Conservation (phyloP, 2,797 vertebrate species). For the Oreochromis grahami region DNA sequence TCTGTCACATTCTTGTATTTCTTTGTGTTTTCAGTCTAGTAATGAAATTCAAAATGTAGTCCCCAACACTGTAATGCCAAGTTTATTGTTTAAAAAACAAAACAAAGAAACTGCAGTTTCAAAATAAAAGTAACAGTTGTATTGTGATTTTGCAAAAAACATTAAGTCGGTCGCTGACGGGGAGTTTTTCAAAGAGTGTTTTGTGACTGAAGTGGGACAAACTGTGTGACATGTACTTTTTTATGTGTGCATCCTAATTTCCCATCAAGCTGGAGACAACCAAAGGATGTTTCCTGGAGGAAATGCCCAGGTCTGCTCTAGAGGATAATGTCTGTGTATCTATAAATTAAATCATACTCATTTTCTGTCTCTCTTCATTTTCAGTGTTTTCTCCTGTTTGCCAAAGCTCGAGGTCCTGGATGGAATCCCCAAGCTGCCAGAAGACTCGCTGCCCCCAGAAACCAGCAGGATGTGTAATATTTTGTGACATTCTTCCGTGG, state of each 20-base stretch:
- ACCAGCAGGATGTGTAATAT: slow-evolving; percentile 82
- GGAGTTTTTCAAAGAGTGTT: not conserved
- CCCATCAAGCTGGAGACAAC: not conserved
- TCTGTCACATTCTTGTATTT: not conserved
- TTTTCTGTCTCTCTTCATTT: not conserved
- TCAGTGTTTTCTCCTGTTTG: slow-evolving; percentile 91
- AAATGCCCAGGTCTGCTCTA: not conserved
- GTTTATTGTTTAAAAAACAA: not conserved
- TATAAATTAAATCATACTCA: not conserved
- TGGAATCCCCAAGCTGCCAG: slow-evolving; percentile 87
- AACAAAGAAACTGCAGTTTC: not conserved
- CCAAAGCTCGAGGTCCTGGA: slow-evolving; percentile 93
- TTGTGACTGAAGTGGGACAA: not conserved
- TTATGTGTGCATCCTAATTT: not conserved
- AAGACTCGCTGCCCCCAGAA: slow-evolving; percentile 75
- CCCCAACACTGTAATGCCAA: not conserved
- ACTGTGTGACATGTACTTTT: not conserved
- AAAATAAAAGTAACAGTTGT: not conserved
- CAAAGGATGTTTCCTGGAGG: not conserved
- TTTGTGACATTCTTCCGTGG: slow-evolving; percentile 65
- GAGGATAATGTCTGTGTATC: not conserved
- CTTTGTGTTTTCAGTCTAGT: not conserved
- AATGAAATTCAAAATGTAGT: not conserved
- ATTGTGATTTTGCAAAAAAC: not conserved
- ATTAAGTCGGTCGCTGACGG: not conserved